A percentile compares a stretch with the other conserved stretches of the same genome.
Evolutionary conservation across 2,797 vertebrate genomes (phyloP).

Genomic region (Clarias platycephalus): DNA sequence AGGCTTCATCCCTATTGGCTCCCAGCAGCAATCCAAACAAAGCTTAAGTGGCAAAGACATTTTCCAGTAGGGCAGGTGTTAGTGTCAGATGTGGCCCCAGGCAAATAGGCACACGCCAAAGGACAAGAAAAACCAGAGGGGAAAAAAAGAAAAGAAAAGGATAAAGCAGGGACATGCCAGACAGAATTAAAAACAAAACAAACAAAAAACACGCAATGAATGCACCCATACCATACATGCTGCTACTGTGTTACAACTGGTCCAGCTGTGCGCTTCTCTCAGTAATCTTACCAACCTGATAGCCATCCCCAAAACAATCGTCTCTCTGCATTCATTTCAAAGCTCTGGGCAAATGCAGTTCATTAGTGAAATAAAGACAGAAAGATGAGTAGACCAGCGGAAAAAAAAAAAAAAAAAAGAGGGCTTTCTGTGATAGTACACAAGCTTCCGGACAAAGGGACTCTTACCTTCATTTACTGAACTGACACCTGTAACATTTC

Average conservation of each 20-base stretch:
- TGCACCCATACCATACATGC: conserved; percentile 69
- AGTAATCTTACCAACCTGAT: conserved; percentile 72
- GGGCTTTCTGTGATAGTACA: conserved; percentile 44
- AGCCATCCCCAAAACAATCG: conserved; percentile 51
- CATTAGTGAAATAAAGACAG: conserved; percentile 69
- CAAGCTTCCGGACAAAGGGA: conserved; percentile 45
- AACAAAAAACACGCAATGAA: conserved; percentile 1
- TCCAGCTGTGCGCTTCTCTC: conserved; percentile 69
- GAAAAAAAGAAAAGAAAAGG: conserved; percentile 45
- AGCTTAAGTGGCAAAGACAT: conserved; percentile 87
- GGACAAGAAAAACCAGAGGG: conserved; percentile 65
- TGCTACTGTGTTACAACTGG: conserved; percentile 79
- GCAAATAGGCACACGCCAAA: conserved; percentile 81
- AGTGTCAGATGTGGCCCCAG: conserved; percentile 83
- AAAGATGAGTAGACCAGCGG: conserved; percentile 66
- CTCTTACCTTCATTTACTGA: conserved; percentile 87
- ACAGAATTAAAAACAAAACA: conserved; percentile 31
- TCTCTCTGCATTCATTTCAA: conserved; percentile 55
- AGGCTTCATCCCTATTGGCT: conserved; percentile 73
- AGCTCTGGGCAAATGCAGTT: conserved; percentile 69
- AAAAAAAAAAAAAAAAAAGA: conserved; percentile 19
- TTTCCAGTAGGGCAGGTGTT: conserved; percentile 90
- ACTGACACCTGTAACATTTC: conserved; percentile 79
- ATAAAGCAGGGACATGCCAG: conserved; percentile 62
- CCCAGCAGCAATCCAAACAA: conserved; percentile 83